These are phyloP conservation scores for Pterostichus madidus DNA, from an alignment of 2,888 invertebrate species.

Conservation along the genomic window DNA sequence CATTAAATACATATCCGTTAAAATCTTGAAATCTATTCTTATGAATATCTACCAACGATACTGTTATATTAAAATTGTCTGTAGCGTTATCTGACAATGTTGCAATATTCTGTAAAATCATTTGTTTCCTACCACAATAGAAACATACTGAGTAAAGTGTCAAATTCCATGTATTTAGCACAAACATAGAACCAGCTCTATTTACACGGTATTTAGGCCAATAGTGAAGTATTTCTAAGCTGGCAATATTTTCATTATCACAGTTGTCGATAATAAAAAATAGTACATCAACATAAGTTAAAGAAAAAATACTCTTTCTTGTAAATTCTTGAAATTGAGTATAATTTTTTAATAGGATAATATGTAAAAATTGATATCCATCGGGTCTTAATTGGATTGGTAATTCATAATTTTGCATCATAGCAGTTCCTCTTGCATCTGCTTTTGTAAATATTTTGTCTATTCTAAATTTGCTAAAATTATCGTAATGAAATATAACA, in stretches of 20 bases:
- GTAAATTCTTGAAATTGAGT: not conserved
- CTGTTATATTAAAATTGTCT: constrained; percentile 19
- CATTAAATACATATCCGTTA: not conserved
- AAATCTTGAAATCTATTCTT: constrained; percentile 8
- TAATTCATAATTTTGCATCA: constrained; percentile 24
- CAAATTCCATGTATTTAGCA: not conserved
- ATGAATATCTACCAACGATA: constrained; percentile 19
- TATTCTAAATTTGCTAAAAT: not conserved
- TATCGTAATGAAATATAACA: constrained; percentile 23
- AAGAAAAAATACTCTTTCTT: not conserved
- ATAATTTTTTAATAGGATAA: constrained; percentile 1
- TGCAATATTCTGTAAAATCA: not conserved
- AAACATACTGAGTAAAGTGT: constrained; percentile 18
- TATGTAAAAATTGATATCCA: constrained; percentile 12
- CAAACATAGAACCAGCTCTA: constrained; percentile 19
- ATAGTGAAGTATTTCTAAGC: not conserved
- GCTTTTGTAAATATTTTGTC: not conserved
- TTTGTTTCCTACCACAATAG: constrained; percentile 5
- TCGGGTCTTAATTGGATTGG: not conserved
- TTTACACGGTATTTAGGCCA: not conserved
- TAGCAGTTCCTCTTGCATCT: not conserved
- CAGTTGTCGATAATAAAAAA: not conserved
- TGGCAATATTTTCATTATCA: not conserved
- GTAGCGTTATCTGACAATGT: constrained; percentile 17
- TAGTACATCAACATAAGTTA: constrained; percentile 3